Conservation (phyloP, 2,888 invertebrate genomes). For the Peribatodes rhomboidaria region DNA sequence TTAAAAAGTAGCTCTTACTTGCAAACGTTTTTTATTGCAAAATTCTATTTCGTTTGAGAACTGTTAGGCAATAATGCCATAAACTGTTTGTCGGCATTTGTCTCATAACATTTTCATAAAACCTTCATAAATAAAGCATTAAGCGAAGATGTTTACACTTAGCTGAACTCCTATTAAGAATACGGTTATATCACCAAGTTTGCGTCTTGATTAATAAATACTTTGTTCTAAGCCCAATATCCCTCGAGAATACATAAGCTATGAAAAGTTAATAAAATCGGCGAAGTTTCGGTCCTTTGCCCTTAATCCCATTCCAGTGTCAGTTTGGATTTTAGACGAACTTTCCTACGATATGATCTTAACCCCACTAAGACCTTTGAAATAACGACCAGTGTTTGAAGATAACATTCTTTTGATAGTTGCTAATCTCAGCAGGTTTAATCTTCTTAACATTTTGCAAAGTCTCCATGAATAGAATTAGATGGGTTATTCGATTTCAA, state of each 20-base stretch:
- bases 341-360: slow-evolving; percentile 60
- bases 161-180: slow-evolving; percentile 28
- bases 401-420: slow-evolving; percentile 37
- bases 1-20: too few species aligned
- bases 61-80: background rate
- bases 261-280: slow-evolving; percentile 66
- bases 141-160: slow-evolving; percentile 29
- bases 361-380: slow-evolving; percentile 43
- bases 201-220: slow-evolving; percentile 50
- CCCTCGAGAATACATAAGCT: slow-evolving; percentile 60
- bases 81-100: background rate
- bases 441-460: slow-evolving; percentile 26
- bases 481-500: slow-evolving; percentile 39
- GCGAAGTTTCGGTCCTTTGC: slow-evolving; percentile 62
- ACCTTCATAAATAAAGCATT: slow-evolving; percentile 26
- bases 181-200: slow-evolving; percentile 37
- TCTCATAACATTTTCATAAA: slow-evolving; percentile 18
- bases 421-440: slow-evolving; percentile 24
- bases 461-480: slow-evolving; percentile 34
- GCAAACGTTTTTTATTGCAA: background rate
- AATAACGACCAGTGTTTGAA: slow-evolving; percentile 37
- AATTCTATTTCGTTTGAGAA: background rate
- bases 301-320: slow-evolving; percentile 63
- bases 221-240: slow-evolving; percentile 49
- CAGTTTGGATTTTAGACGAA: slow-evolving; percentile 61